Evolutionary conservation across 2,797 vertebrate genomes (phyloP), one percentile per base, ranked within the genome.

Genomic region (Catostomus latipinnis): DNA sequence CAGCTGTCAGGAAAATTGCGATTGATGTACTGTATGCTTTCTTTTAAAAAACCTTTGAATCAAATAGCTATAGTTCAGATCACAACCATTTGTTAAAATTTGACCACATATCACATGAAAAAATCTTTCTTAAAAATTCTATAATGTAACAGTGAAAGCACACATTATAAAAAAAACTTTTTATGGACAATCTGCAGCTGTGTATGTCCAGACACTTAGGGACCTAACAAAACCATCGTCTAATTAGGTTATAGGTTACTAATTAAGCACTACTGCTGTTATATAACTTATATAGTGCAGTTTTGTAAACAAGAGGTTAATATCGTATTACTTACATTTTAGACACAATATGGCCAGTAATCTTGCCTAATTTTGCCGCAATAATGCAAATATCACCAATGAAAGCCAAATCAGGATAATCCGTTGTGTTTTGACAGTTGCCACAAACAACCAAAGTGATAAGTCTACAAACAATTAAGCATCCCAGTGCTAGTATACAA

Each of bases 1-100:
- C 81, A 83, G 81, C 84, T 86, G 81, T 83, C 49, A 53, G 53
- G 14, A 75, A 85, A 73, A 45, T 18, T 50, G 49, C 60, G 60
- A 81, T 71, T 80, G 80, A 65, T 6, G 22, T 81, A 77, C 45
- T 9, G 9, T 54, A 63, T 65, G 53, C 62, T 82, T 82, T 56
- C 80, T 78, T 6, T 72, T 65, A 54, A 62, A 70, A 63, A 11
- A 48, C 49, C 53, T 54, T 2, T 63, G 11, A 6, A 13, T 45
- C 11, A 63, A 62, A 16, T 57, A 6, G 34, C 16, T 2, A 34
- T 34, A 34, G 34, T 34, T 3, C 34, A 53, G 73, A 81, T 81
- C 71, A 62, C 70, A 34, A 49, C 73, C 76, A 77, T 72, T 34
- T 34, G 34, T 34, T 34, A 2, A 73, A 80, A 16, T 62, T 71